Conservation (phyloP, 2,888 invertebrate genomes). For the Penaeus monodon region DNA sequence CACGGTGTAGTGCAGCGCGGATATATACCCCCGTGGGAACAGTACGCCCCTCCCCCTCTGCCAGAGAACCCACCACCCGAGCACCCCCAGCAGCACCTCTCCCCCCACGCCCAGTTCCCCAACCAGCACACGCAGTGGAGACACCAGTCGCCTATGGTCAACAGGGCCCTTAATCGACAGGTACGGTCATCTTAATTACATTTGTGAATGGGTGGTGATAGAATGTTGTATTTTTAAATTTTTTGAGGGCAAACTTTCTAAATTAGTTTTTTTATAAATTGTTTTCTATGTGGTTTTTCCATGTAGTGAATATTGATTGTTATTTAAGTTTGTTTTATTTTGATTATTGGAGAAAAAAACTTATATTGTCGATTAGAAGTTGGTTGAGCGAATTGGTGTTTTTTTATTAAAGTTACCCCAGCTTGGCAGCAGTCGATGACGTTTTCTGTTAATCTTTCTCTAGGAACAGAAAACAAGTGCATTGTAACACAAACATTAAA, state of each 20-base stretch:
- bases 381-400: no score
- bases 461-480: no score
- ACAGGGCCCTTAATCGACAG: slow-evolving; percentile 46
- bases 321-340: no score
- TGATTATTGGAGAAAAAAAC: no score
- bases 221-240: not conserved
- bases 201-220: not conserved
- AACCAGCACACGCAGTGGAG: slow-evolving; percentile 42
- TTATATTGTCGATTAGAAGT: no score
- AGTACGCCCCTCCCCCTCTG: slow-evolving; percentile 60
- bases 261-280: no score
- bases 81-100: slow-evolving; percentile 31
- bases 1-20: slow-evolving; percentile 58
- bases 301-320: no score
- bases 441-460: no score
- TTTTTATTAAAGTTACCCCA: no score
- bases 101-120: slow-evolving; percentile 34
- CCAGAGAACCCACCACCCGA: slow-evolving; percentile 62
- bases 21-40: slow-evolving; percentile 64
- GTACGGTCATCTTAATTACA: not conserved
- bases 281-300: not conserved
- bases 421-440: no score
- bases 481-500: no score
- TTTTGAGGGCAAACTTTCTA: no score
- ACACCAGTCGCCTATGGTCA: slow-evolving; percentile 59